Evolutionary conservation across 2,113 vertebrate species (phyloP).

Genomic region (Myiagra hebetior): DNA sequence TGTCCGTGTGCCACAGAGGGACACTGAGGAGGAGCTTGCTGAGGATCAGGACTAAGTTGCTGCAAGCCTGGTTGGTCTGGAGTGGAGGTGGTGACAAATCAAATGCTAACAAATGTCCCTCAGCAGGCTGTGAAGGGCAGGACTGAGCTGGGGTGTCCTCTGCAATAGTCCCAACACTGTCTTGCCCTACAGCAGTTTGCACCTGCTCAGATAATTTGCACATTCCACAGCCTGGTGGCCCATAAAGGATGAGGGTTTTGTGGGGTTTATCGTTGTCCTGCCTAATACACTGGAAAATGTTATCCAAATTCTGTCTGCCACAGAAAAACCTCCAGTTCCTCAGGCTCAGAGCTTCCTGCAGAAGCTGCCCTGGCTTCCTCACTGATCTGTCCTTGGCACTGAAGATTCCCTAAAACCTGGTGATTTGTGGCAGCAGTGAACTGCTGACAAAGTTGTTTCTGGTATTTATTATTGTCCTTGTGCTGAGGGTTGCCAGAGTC

Average conservation of each 20-base stretch:
- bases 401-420: conserved; percentile 48
- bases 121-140: conserved; percentile 66
- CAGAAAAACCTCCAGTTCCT: conserved; percentile 56
- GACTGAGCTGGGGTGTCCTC: conserved; percentile 63
- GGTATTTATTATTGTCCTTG: conserved; percentile 74
- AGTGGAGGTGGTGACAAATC: conserved; percentile 63
- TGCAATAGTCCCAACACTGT: conserved; percentile 67
- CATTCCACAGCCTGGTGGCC: conserved; percentile 73
- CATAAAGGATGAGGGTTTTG: conserved; percentile 70
- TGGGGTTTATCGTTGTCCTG: conserved; percentile 44
- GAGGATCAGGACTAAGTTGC: conserved; percentile 70
- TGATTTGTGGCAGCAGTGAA: conserved; percentile 73
- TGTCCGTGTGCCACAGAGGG: conserved; percentile 52
- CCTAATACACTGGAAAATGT: conserved; percentile 62
- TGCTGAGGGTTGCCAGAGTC: conserved; percentile 17
- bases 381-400: neutral
- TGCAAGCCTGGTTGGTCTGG: conserved; percentile 48
- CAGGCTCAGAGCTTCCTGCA: conserved; percentile 61
- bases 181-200: conserved; percentile 32
- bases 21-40: conserved; percentile 65
- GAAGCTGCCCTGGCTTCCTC: conserved; percentile 1
- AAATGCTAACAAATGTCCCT: conserved; percentile 68
- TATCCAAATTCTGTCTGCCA: conserved; percentile 71
- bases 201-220: conserved; percentile 71
- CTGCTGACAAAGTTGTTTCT: conserved; percentile 74